Evolutionary conservation across 2,888 invertebrate species (phyloP).

Genomic region (Rutpela maculata): DNA sequence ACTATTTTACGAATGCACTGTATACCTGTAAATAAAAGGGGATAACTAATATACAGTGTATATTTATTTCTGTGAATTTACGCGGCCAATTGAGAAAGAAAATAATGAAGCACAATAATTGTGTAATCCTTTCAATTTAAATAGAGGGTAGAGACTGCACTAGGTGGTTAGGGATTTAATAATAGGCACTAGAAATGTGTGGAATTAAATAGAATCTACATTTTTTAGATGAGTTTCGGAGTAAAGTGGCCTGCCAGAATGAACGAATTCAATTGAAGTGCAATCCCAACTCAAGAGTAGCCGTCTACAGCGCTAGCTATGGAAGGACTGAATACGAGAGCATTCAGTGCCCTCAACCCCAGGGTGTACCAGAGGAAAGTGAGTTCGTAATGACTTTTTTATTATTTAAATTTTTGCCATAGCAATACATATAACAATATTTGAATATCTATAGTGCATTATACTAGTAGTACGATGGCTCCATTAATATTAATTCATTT

Average conservation of each 20-base stretch:
- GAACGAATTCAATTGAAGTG: slow-evolving; percentile 92
- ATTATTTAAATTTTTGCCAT: slow-evolving; percentile 32
- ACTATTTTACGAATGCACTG: too few species aligned
- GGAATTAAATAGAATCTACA: slow-evolving; percentile 48
- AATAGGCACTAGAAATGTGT: slow-evolving; percentile 39
- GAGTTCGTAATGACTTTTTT: slow-evolving; percentile 72
- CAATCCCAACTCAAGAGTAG: slow-evolving; percentile 90
- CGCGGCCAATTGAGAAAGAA: background rate
- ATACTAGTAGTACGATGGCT: too few species aligned
- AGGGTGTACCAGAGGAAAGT: slow-evolving; percentile 93
- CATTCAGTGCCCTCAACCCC: slow-evolving; percentile 89
- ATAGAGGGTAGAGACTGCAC: background rate
- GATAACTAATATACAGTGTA: background rate
- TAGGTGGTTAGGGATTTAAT: slow-evolving; percentile 37
- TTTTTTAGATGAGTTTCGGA: slow-evolving; percentile 90
- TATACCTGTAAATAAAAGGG: background rate
- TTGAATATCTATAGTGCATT: background rate
- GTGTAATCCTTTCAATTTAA: background rate
- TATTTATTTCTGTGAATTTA: background rate
- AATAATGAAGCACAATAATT: background rate
- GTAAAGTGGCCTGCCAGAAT: slow-evolving; percentile 95
- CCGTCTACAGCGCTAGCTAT: slow-evolving; percentile 94
- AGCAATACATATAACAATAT: background rate
- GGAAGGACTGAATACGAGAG: slow-evolving; percentile 93
- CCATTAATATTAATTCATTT: too few species aligned